Percentiles rank a stretch among this genome's conserved stretches.
Conservation (phyloP, 2,113 vertebrate genomes). For the Eulemur macaco region DNA sequence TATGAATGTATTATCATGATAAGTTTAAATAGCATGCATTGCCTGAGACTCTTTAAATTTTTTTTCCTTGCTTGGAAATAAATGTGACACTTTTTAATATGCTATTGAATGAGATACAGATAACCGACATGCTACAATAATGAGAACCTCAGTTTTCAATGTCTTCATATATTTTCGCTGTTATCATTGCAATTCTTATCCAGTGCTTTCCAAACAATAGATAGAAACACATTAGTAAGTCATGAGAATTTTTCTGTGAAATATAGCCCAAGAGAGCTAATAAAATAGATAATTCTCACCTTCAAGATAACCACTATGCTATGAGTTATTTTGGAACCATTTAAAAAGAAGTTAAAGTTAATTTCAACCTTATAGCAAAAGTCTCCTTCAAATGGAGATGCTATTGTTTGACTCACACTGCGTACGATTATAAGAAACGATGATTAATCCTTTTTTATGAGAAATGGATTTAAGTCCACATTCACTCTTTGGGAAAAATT, state of each 20-base stretch:
- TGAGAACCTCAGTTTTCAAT: neutral
- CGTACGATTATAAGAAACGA: conserved; percentile 53
- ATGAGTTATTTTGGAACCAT: conserved; percentile 46
- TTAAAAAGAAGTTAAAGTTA: conserved; percentile 64
- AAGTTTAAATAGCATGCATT: neutral
- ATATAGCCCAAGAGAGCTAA: conserved; percentile 37
- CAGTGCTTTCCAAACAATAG: conserved; percentile 49
- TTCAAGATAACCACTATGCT: conserved; percentile 50
- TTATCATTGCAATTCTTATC: conserved; percentile 45
- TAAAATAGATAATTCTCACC: conserved; percentile 58
- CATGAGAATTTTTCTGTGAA: conserved; percentile 45
- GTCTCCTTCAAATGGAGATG: conserved; percentile 59
- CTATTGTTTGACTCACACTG: conserved; percentile 50
- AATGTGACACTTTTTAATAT: conserved; percentile 17
- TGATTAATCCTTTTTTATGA: conserved; percentile 57
- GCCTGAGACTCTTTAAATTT: conserved; percentile 5
- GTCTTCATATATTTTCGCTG: conserved; percentile 32
- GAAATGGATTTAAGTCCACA: conserved; percentile 55
- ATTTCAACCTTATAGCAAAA: conserved; percentile 63
- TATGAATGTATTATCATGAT: neutral
- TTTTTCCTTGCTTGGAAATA: conserved; percentile 32
- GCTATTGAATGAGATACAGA: neutral
- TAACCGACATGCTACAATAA: neutral
- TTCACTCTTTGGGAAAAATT: neutral
- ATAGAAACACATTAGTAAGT: conserved; percentile 34